A percentile compares a stretch with the other conserved stretches of the same genome.
Evolutionary conservation across 2,113 vertebrate genomes (phyloP).

Genomic region (Ophiodon elongatus): DNA sequence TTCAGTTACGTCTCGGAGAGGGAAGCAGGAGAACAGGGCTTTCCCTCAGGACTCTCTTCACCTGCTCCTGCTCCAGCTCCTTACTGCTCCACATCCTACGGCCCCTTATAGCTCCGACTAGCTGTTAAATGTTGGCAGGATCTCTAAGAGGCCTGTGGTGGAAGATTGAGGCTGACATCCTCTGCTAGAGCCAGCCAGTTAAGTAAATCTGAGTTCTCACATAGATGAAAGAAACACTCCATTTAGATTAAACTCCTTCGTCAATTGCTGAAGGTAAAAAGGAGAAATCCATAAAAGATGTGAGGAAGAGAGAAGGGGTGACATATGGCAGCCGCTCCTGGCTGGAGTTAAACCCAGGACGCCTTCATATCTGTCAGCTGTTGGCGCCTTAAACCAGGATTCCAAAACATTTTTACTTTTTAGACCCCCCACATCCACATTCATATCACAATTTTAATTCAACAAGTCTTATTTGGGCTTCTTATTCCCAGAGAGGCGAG

Average conservation of each 20-base stretch:
- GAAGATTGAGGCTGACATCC: conserved; percentile 11
- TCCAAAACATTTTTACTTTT: conserved; percentile 37
- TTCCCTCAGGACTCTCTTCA: conserved; percentile 69
- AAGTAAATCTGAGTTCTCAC: neutral
- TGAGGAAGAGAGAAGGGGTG: neutral
- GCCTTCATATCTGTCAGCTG: conserved; percentile 24
- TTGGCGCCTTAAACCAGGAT: conserved; percentile 29
- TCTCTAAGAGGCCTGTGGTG: conserved; percentile 34
- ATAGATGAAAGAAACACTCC: neutral
- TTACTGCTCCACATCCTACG: conserved; percentile 50
- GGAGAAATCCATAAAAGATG: neutral
- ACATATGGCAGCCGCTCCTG: neutral
- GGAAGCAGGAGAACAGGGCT: conserved; percentile 41
- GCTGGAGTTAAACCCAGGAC: conserved; percentile 16
- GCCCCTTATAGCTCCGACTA: conserved; percentile 46
- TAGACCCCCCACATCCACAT: conserved; percentile 12
- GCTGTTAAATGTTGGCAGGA: conserved; percentile 65
- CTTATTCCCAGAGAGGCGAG: too few relatives aligned
- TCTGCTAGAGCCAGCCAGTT: conserved; percentile 1
- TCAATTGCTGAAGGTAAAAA: neutral
- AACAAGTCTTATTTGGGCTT: too few relatives aligned
- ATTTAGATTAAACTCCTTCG: neutral
- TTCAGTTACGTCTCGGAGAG: conserved; percentile 66
- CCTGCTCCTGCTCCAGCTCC: conserved; percentile 64
- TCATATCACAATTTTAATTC: neutral